Evolutionary conservation across 2,888 invertebrate species (phyloP), one percentile per base, ranked within the genome.

Genomic region (Isotomurus palustris): DNA sequence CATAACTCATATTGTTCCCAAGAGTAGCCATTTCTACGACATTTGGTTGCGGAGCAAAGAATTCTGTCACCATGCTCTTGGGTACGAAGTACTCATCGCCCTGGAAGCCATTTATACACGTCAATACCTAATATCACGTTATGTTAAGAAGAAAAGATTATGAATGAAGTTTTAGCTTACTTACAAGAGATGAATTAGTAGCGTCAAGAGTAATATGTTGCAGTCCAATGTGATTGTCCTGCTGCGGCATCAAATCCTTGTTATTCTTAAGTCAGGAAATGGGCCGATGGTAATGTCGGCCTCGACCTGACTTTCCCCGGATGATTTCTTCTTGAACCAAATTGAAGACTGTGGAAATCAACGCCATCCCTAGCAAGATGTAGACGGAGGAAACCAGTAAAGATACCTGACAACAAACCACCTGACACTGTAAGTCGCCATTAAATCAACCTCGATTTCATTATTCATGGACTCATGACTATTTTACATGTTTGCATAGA

Each of bases 301-400:
- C 67, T 6, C 67, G 67, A 29, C 66, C 68, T n/a, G 67, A 62
- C 50, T 64, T 62, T 24, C 66, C 61, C 25, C 68, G 64, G n/a
- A 80, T 76, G 58, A 87, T 81, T 74, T 88, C 88, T 72, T 88
- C 88, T 74, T 88, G 89, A 52, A 89, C 85, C 58, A 90, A 78
- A 75, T 87, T 88, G 77, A 90, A 90, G 75, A 89, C 89, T 86
- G 88, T 89, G 35, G 90, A 89, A 48, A 90, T 84, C 62, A 90
- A 81, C 17, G 88, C 89, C 83, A 91, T 87, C 44, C 90, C 90
- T 29, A 88, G 82, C 59, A 90, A 77, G 58, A 90, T 89, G 73
- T 90, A 91, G 5, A 86, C 82, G 43, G 88, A 87, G 70, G 88
- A 88, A 52, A 84, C 83, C 69, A 86, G 86, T 21, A 89, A 78